Percentiles rank a stretch among this genome's conserved stretches.
phyloP scores from a whole-genome alignment of 2,113 vertebrate species.

The Toxotes chatareus region DNA sequence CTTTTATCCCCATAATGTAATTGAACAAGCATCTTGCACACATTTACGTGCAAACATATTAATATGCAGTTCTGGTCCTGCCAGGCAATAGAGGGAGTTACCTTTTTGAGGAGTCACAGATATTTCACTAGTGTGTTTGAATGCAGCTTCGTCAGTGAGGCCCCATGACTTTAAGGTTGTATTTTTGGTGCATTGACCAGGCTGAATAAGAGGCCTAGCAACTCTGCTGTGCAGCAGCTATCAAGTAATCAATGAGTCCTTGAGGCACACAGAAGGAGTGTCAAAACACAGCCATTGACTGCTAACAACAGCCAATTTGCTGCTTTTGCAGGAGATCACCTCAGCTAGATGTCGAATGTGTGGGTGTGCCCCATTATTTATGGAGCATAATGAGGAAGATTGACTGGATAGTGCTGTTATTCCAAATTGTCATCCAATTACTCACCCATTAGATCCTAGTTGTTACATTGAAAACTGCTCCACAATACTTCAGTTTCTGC shows the following conservation, averaged over 20 bases:
- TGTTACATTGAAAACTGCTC: constrained; percentile 46
- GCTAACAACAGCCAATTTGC: constrained; percentile 76
- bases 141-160: constrained; percentile 25
- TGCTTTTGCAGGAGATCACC: constrained; percentile 73
- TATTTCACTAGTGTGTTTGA: constrained; percentile 25
- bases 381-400: constrained; percentile 60
- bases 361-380: constrained; percentile 68
- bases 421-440: constrained; percentile 70
- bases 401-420: constrained; percentile 68
- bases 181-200: constrained; percentile 72
- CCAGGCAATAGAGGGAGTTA: constrained; percentile 17
- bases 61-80: constrained; percentile 15
- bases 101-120: constrained; percentile 18
- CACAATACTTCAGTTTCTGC: constrained; percentile 40
- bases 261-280: constrained; percentile 73
- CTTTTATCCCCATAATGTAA: constrained; percentile 13
- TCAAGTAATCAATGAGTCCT: constrained; percentile 81
- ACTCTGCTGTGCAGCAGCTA: constrained; percentile 69
- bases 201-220: constrained; percentile 71
- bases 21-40: background rate
- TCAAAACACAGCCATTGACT: constrained; percentile 79
- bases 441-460: constrained; percentile 68
- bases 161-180: constrained; percentile 47
- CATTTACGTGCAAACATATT: constrained; percentile 5
- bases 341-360: constrained; percentile 64